phyloP scores from a whole-genome alignment of 2,113 vertebrate species.

The Brachypodius melanocephalos region DNA sequence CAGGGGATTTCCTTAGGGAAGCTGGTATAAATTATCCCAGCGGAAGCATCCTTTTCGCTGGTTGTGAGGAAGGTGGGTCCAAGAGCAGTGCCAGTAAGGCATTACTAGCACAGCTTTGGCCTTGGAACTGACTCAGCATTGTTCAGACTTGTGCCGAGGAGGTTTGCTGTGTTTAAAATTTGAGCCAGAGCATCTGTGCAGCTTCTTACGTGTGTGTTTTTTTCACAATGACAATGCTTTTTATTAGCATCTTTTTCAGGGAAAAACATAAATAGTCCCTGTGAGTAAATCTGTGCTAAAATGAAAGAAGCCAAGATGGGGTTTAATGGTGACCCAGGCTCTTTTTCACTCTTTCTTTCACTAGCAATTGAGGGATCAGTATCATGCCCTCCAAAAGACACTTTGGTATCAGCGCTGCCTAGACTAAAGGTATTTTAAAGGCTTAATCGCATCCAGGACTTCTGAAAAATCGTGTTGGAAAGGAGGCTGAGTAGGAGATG shows the following conservation, averaged over 20 bases:
- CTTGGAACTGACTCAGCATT: background rate
- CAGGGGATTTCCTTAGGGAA: constrained; percentile 50
- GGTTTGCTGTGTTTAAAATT: background rate
- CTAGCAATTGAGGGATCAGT: background rate
- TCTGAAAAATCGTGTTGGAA: background rate
- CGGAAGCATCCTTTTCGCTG: constrained; percentile 43
- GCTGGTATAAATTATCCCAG: constrained; percentile 29
- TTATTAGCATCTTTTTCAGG: background rate
- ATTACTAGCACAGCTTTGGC: background rate
- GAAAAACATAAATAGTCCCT: background rate
- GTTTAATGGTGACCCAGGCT: background rate
- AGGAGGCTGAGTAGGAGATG: background rate
- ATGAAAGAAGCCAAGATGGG: background rate
- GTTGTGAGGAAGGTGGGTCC: constrained; percentile 6
- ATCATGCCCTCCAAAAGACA: background rate
- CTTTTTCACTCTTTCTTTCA: background rate
- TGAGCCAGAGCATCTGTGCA: background rate
- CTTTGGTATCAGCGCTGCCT: background rate
- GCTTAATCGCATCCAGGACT: background rate
- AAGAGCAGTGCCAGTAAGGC: background rate
- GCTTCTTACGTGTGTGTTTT: background rate
- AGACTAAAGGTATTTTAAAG: background rate
- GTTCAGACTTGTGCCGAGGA: background rate
- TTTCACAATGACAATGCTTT: background rate
- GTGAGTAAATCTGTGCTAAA: background rate